Percentiles rank a stretch among this genome's conserved stretches.
phyloP scores from a whole-genome alignment of 2,797 vertebrate species.

The Brachyrhaphis roseni region DNA sequence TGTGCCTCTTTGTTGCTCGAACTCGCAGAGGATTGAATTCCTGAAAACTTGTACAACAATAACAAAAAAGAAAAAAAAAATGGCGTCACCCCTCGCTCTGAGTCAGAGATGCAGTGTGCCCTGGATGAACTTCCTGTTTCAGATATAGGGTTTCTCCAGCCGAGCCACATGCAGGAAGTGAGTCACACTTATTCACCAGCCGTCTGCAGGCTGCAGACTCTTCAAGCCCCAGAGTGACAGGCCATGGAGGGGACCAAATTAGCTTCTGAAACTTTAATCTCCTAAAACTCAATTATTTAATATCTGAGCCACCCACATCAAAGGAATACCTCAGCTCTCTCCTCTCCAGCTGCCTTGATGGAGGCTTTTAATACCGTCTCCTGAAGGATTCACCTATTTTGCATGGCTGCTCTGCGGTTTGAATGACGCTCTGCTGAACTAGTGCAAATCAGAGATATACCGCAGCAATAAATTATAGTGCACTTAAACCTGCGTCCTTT shows the following conservation, averaged over 20 bases:
- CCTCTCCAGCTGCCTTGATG: constrained; percentile 59
- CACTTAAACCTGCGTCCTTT: constrained; percentile 39
- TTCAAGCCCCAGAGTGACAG: constrained; percentile 66
- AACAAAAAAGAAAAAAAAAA: constrained; percentile 47
- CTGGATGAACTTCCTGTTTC: constrained; percentile 79
- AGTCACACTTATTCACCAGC: constrained; percentile 75
- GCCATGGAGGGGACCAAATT: constrained; percentile 71
- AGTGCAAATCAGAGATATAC: constrained; percentile 53
- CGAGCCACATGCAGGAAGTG: constrained; percentile 76
- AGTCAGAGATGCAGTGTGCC: constrained; percentile 71
- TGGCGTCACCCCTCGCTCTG: constrained; percentile 73
- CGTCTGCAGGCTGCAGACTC: constrained; percentile 69
- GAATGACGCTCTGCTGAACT: constrained; percentile 56
- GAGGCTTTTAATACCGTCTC: constrained; percentile 69
- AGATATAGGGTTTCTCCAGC: constrained; percentile 79
- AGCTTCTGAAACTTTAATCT: constrained; percentile 83
- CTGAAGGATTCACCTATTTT: constrained; percentile 68
- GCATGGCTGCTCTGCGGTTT: constrained; percentile 66
- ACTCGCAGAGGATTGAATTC: constrained; percentile 70
- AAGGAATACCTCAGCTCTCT: constrained; percentile 71
- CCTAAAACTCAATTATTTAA: constrained; percentile 82
- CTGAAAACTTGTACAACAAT: constrained; percentile 70
- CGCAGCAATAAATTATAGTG: constrained; percentile 48
- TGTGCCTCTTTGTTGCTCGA: constrained; percentile 62
- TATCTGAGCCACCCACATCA: constrained; percentile 78